Base-by-base conservation (phyloP, 2,113 vertebrate species). In the Otis tarda region DNA sequence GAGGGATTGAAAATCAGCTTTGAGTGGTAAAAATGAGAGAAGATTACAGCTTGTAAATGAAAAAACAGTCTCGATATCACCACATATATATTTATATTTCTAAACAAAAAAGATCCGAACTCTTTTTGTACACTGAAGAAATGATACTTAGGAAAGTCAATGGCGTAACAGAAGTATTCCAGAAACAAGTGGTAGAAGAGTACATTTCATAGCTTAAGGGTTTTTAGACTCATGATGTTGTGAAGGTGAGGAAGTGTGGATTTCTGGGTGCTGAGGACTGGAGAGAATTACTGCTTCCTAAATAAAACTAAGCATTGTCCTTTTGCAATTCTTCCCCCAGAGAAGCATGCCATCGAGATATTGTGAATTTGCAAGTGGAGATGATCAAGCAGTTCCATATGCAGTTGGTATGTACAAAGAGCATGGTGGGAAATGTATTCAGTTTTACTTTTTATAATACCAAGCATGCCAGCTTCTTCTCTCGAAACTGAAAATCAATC, bases 301-400 rank as follows among this genome's bases (percentile, higher is more conserved):
- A 77, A 45, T 82, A 55, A 91, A 59, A 65, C 41, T 91, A 43
- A 93, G 7, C 21, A 13, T 82, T 18, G 37, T 80, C 31, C 18
- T 82, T 65, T 53, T 97, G 69, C 57, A 37, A 89, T 95, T 96
- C 52, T 84, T 95, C 82, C 71, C 70, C 67, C 97, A 99, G 99
- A 95, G 99, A 99, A 92, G 94, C 98, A 4, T 99, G 99, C 85
- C 99, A 99, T 96, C 97, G 98, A 94, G 99, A 99, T 96, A 98
- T 99, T 83, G 98, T 99, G 94, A 99, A 99, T 98, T 98, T 99
- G 47, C 99, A 99, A 98, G 98, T 99, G 92, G 99, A 99, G 97
- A 99, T 99, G 99, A 98, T 99, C 85, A 99, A 99, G 56, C 99
- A 99, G 95, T 99, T 99, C 96, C 99, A 99, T 96, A 98, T 99